These are phyloP conservation scores for Kryptolebias marmoratus DNA, from an alignment of 2,113 vertebrate genomes.

Conservation along the genomic window DNA sequence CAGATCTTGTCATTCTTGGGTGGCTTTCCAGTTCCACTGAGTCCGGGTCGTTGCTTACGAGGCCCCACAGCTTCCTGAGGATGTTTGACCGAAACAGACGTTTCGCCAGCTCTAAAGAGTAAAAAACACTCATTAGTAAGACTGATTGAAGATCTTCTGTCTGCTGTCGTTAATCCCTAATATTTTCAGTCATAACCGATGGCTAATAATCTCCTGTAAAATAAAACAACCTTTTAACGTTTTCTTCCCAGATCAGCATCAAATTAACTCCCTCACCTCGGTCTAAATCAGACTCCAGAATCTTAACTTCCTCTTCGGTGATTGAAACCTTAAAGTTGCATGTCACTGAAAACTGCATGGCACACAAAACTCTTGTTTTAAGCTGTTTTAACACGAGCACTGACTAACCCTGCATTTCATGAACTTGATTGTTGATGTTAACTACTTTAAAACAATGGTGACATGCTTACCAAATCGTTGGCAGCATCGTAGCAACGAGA, in stretches of 20 bases:
- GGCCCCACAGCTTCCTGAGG: conserved; percentile 86
- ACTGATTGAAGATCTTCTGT: conserved; percentile 64
- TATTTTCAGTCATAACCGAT: conserved; percentile 13
- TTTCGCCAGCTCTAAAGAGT: conserved; percentile 82
- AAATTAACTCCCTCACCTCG: conserved; percentile 7
- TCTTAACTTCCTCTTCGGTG: not conserved
- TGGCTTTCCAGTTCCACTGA: conserved; percentile 78
- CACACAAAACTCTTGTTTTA: conserved; percentile 34
- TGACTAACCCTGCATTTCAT: conserved; percentile 4
- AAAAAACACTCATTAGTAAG: conserved; percentile 89
- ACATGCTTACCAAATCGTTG: not conserved
- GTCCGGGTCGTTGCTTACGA: conserved; percentile 76
- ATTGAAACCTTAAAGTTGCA: conserved; percentile 30
- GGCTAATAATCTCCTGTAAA: not conserved
- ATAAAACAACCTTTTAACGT: conserved; percentile 1
- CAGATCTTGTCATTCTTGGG: conserved; percentile 39
- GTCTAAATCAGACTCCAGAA: conserved; percentile 23
- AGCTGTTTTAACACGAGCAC: conserved; percentile 14
- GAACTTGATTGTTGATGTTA: conserved; percentile 7
- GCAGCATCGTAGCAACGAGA: not conserved
- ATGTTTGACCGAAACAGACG: conserved; percentile 89
- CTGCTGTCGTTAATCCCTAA: conserved; percentile 49
- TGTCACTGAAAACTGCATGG: conserved; percentile 15
- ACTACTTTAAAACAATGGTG: conserved; percentile 4
- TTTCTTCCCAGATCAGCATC: not conserved